These are phyloP conservation scores for Bos indicus DNA, from an alignment of 2,113 vertebrate species.

Conservation along the genomic window DNA sequence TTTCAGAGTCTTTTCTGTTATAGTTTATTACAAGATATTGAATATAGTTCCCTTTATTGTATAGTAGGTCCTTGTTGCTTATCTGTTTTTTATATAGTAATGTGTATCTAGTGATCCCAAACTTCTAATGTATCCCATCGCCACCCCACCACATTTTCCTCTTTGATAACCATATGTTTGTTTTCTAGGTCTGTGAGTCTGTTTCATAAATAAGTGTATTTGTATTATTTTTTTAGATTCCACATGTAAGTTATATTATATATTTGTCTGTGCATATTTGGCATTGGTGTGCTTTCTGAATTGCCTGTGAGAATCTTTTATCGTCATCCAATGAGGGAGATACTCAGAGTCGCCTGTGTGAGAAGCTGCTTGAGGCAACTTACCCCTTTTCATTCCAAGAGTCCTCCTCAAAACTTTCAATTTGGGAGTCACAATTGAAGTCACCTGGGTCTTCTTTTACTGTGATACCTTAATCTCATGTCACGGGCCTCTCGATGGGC, in stretches of 20 bases:
- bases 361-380: not conserved
- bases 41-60: not conserved
- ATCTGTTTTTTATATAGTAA: not conserved
- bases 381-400: not conserved
- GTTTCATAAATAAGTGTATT: not conserved
- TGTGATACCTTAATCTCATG: not conserved
- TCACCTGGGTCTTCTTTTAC: not conserved
- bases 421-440: not conserved
- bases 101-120: not conserved
- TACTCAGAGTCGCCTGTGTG: fast-evolving
- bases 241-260: not conserved
- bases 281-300: not conserved
- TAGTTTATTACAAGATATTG: not conserved
- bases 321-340: not conserved
- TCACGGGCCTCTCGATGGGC: not conserved
- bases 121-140: not conserved
- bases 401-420: not conserved
- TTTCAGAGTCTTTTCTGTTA: not conserved
- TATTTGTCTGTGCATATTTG: not conserved
- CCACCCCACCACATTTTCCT: not conserved
- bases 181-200: not conserved
- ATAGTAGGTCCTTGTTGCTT: not conserved
- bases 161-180: not conserved
- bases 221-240: not conserved
- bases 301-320: not conserved